Conservation (phyloP, 35 echinoderm and acorn worm species). For the Apostichopus californicus region DNA sequence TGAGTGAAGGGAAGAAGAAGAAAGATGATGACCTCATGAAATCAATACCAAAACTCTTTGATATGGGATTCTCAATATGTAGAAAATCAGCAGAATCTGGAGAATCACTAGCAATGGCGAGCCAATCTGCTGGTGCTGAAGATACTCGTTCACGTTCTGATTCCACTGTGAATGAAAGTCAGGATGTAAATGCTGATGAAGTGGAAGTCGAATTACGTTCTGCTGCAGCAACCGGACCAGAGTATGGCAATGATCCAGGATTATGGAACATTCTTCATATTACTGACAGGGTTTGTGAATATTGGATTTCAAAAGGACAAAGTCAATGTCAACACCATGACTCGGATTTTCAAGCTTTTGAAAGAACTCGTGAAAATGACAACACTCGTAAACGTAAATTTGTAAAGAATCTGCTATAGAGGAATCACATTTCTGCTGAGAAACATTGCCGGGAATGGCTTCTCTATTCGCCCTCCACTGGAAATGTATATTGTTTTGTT, state of each 20-base stretch:
- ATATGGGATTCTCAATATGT: conserved; percentile 42
- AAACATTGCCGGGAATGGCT: conserved; percentile 36
- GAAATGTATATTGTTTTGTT: conserved; percentile 36
- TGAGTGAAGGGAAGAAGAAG: conserved; percentile 33
- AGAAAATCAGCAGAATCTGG: too few species aligned
- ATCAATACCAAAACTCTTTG: conserved; percentile 39
- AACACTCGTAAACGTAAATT: conserved; percentile 40
- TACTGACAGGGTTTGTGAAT: conserved; percentile 41
- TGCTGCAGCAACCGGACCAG: conserved; percentile 31
- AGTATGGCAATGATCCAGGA: conserved; percentile 41
- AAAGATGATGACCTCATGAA: conserved; percentile 35
- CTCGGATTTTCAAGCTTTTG: conserved; percentile 31
- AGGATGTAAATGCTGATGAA: conserved; percentile 38
- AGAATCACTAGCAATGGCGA: conserved; percentile 39
- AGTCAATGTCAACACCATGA: conserved; percentile 42
- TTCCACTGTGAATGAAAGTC: conserved; percentile 25
- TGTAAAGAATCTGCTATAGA: conserved; percentile 38
- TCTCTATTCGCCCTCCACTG: conserved; percentile 35
- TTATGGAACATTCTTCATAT: conserved; percentile 45
- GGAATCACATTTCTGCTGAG: conserved; percentile 30
- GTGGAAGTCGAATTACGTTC: conserved; percentile 30
- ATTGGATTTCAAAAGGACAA: conserved; percentile 34
- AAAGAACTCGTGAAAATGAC: conserved; percentile 45
- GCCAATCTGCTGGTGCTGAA: conserved; percentile 43
- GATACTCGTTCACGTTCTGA: conserved; percentile 44